Percentiles rank a stretch among this genome's conserved stretches.
phyloP scores from a whole-genome alignment of 1,140 invertebrate species.

The Conus ventricosus region DNA sequence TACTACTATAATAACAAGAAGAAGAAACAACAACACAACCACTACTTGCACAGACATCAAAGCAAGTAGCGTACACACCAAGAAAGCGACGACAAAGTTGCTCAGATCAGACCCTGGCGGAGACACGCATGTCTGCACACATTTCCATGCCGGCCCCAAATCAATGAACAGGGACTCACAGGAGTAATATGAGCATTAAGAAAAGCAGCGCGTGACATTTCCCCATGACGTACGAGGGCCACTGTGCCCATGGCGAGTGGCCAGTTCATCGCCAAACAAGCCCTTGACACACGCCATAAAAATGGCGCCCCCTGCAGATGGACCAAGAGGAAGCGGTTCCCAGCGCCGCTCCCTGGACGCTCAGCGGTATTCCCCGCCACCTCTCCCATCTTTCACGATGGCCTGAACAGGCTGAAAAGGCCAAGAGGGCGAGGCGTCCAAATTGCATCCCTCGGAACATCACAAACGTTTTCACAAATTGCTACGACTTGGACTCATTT shows the following conservation, averaged over 20 bases:
- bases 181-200: neutral
- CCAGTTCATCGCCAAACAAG: neutral
- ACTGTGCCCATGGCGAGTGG: neutral
- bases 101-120: too few species aligned
- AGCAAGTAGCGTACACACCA: too few species aligned
- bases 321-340: neutral
- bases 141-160: neutral
- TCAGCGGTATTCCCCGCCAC: neutral
- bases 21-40: too few species aligned
- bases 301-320: neutral
- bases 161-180: neutral
- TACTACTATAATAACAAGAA: too few species aligned
- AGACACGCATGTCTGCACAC: too few species aligned
- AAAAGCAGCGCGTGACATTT: neutral
- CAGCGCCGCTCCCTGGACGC: neutral
- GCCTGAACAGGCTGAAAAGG: constrained; percentile 4
- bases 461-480: constrained; percentile 40
- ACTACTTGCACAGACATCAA: too few species aligned
- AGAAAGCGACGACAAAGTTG: too few species aligned
- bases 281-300: neutral
- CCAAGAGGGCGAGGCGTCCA: constrained; percentile 6
- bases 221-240: neutral
- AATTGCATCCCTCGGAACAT: constrained; percentile 29
- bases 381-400: neutral
- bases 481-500: constrained; percentile 32